phyloP scores from a whole-genome alignment of 2,888 invertebrate genomes.

The Lochmaea capreae region DNA sequence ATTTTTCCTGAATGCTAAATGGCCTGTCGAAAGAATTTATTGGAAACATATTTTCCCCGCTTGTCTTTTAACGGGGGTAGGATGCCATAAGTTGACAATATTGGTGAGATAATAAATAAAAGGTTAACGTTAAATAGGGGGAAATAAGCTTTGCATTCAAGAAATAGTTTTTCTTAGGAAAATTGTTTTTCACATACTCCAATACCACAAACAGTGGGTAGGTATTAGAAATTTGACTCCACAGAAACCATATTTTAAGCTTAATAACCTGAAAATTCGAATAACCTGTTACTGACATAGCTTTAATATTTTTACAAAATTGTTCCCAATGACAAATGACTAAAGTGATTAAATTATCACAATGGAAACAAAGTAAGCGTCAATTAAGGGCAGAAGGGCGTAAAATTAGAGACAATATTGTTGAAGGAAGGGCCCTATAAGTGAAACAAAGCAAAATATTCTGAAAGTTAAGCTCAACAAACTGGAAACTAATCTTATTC shows the following conservation, averaged over 20 bases:
- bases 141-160: background rate
- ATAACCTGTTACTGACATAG: background rate
- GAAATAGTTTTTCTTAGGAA: background rate
- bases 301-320: background rate
- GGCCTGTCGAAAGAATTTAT: constrained; percentile 42
- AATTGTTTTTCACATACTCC: too few relatives aligned
- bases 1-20: constrained; percentile 48
- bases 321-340: constrained; percentile 7
- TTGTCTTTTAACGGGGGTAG: constrained; percentile 19
- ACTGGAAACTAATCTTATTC: constrained; percentile 61
- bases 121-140: background rate
- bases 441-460: constrained; percentile 58
- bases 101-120: constrained; percentile 12
- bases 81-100: background rate
- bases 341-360: constrained; percentile 27
- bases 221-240: too few relatives aligned
- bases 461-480: constrained; percentile 56
- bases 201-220: too few relatives aligned
- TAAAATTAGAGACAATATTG: constrained; percentile 36
- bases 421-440: constrained; percentile 41
- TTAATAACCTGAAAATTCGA: background rate
- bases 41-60: constrained; percentile 32
- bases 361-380: constrained; percentile 39
- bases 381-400: constrained; percentile 37
- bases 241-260: background rate